phyloP scores from a whole-genome alignment of 2,888 invertebrate genomes.

The Punctoribates punctum region DNA sequence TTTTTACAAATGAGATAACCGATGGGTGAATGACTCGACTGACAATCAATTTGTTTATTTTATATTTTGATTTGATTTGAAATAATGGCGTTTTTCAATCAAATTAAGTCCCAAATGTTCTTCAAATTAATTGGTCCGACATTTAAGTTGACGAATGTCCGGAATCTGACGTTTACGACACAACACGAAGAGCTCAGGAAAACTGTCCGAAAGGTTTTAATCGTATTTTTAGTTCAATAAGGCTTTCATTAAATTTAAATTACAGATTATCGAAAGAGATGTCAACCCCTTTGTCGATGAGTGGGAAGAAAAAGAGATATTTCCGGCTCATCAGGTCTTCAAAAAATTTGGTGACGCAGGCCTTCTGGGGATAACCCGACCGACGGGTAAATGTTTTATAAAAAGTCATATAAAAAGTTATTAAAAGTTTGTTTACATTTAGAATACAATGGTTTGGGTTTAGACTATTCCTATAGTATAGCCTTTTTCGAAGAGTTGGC shows the following conservation, averaged over 20 bases:
- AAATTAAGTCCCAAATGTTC: not conserved
- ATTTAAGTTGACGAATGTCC: not conserved
- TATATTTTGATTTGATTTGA: not conserved
- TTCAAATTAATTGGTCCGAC: not conserved
- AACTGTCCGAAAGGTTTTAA: conserved; percentile 43
- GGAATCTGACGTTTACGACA: conserved; percentile 35
- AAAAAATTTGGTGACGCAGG: conserved; percentile 59
- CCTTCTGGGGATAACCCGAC: conserved; percentile 58
- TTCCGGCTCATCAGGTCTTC: conserved; percentile 59
- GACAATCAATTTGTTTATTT: not conserved
- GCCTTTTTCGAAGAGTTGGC: conserved; percentile 59
- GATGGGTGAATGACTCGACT: not conserved
- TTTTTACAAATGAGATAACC: not conserved
- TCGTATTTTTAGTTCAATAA: not conserved
- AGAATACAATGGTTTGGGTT: conserved; percentile 60
- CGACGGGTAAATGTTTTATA: conserved; percentile 49
- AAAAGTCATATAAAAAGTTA: not conserved
- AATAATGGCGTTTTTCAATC: conserved; percentile 20
- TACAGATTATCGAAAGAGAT: conserved; percentile 57
- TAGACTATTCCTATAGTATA: conserved; percentile 59
- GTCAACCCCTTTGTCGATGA: conserved; percentile 59
- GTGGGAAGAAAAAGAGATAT: conserved; percentile 58
- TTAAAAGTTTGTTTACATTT: conserved; percentile 45
- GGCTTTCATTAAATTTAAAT: conserved; percentile 35
- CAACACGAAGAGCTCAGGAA: conserved; percentile 45